Conservation (phyloP, 2,113 vertebrate genomes). For the Labeo catla region DNA sequence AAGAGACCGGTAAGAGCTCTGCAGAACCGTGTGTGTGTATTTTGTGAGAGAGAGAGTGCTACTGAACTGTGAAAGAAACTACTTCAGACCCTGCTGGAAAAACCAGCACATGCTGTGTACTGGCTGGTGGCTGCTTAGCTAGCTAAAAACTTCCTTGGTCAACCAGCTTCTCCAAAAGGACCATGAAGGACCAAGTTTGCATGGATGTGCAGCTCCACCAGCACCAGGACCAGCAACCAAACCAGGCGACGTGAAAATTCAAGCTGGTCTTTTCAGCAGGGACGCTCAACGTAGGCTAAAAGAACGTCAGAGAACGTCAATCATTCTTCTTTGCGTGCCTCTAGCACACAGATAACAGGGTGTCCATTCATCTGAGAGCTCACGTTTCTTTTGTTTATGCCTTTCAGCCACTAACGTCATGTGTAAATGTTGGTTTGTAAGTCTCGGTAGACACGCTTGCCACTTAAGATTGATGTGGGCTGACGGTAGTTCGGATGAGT, state of each 20-base stretch:
- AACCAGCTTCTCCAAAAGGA: not conserved
- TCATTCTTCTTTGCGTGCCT: not conserved
- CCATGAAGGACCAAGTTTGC: not conserved
- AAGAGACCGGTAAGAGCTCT: slow-evolving; percentile 91
- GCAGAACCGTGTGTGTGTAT: slow-evolving; percentile 19
- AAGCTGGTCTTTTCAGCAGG: not conserved
- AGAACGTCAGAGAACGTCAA: not conserved
- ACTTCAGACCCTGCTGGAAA: slow-evolving; percentile 22
- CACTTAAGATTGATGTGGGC: slow-evolving; percentile 44
- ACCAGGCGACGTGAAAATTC: not conserved
- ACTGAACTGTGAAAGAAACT: slow-evolving; percentile 16
- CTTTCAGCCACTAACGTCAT: not conserved
- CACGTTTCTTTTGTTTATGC: not conserved
- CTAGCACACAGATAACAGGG: not conserved
- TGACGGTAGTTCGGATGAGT: slow-evolving; percentile 46
- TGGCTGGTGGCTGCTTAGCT: not conserved
- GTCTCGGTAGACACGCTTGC: slow-evolving; percentile 13
- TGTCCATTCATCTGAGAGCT: not conserved
- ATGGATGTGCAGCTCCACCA: not conserved
- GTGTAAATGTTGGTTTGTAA: slow-evolving; percentile 8
- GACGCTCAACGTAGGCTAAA: not conserved
- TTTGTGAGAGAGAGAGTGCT: slow-evolving; percentile 15
- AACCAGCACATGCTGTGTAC: not conserved
- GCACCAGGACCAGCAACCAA: not conserved
- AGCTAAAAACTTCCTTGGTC: slow-evolving; percentile 7